Evolutionary conservation across 1,140 invertebrate genomes (phyloP).

Genomic region (Brachionus angularis): DNA sequence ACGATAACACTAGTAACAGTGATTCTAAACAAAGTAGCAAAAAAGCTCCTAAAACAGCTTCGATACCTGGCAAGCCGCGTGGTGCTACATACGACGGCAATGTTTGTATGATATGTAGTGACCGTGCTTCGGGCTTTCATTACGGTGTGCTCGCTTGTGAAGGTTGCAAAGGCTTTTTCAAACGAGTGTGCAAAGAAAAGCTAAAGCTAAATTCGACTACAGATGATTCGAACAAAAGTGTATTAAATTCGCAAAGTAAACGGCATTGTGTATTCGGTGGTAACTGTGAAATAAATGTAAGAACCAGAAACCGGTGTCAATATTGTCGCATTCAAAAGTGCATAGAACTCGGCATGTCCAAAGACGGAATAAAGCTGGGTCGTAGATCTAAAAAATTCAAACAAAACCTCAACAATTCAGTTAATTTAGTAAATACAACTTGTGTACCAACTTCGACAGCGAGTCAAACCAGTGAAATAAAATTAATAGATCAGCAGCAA

Average conservation of each 20-base stretch:
- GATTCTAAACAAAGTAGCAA: background rate
- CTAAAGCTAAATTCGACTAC: background rate
- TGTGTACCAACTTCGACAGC: no score
- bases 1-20: background rate
- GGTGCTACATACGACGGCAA: constrained; percentile 39
- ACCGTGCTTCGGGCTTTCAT: constrained; percentile 60
- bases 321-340: constrained; percentile 99
- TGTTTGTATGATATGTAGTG: constrained; percentile 58
- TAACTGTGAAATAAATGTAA: constrained; percentile 39
- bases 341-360: constrained; percentile 94
- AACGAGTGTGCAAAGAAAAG: constrained; percentile 49
- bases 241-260: constrained; percentile 50
- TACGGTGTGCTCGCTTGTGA: constrained; percentile 61
- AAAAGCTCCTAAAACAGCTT: background rate
- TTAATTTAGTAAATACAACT: background rate
- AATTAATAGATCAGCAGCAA: background rate
- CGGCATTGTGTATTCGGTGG: constrained; percentile 31
- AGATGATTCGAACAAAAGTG: background rate
- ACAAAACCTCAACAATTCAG: constrained; percentile 26
- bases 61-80: constrained; percentile 6
- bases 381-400: constrained; percentile 90
- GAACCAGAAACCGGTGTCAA: constrained; percentile 93
- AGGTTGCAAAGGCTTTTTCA: constrained; percentile 61
- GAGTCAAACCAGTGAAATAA: no score
- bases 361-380: constrained; percentile 99